These are phyloP conservation scores for Hydrocynus forskahlii DNA, from an alignment of 2,797 vertebrate genomes.

Conservation along the genomic window DNA sequence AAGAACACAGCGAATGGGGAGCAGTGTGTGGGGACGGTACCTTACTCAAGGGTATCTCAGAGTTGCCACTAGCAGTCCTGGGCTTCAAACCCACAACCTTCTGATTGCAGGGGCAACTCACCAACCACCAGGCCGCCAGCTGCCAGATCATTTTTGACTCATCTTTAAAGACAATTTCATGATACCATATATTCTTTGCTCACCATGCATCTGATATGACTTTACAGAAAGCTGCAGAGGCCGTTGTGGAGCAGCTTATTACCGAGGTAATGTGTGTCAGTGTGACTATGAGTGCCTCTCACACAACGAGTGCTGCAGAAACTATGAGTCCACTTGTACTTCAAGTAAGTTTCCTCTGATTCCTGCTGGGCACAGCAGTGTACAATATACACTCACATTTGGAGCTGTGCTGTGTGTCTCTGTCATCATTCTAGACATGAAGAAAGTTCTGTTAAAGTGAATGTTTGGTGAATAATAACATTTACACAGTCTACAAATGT, in stretches of 20 bases:
- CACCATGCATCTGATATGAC: neutral
- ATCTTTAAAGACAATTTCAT: neutral
- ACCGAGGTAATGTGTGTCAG: constrained; percentile 86
- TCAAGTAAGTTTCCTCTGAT: constrained; percentile 75
- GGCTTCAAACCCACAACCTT: too few species aligned
- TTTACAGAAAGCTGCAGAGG: constrained; percentile 83
- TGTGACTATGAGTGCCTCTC: constrained; percentile 90
- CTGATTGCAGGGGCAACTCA: too few species aligned
- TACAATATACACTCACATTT: neutral
- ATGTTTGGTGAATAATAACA: neutral
- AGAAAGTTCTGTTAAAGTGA: neutral
- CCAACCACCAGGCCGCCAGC: too few species aligned
- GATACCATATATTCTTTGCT: neutral
- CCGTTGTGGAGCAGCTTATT: constrained; percentile 88
- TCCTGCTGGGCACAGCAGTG: neutral
- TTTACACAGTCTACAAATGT: neutral
- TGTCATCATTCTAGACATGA: neutral
- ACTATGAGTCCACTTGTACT: constrained; percentile 87
- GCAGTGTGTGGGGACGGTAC: too few species aligned
- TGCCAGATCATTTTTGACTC: too few species aligned
- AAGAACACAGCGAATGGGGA: too few species aligned
- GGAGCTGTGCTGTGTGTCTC: too few species aligned
- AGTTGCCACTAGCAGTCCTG: too few species aligned
- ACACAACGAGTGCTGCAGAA: constrained; percentile 90
- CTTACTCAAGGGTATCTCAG: too few species aligned